phyloP scores from a whole-genome alignment of 1,140 invertebrate genomes.

The Drosophila orosa region DNA sequence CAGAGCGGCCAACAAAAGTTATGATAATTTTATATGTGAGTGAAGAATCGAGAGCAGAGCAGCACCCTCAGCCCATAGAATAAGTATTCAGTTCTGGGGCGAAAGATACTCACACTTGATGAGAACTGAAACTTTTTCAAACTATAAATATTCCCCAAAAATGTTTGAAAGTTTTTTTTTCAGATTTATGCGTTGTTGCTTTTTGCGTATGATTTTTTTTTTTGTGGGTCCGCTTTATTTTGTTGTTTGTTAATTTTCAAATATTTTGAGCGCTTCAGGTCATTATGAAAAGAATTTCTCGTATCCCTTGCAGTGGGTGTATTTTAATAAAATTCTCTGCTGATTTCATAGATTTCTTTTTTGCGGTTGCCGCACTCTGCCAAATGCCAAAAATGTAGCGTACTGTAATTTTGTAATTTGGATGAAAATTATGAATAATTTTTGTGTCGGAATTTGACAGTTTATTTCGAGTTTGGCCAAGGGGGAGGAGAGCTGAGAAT shows the following conservation, averaged over 20 bases:
- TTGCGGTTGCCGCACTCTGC: not conserved
- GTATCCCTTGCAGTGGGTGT: slow-evolving; percentile 24
- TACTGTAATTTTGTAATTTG: slow-evolving; percentile 42
- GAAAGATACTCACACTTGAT: slow-evolving; percentile 21
- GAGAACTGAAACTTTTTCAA: slow-evolving; percentile 49
- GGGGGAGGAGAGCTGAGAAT: not conserved
- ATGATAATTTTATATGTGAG: slow-evolving; percentile 77
- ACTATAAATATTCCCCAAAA: slow-evolving; percentile 72
- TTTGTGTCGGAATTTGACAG: slow-evolving; percentile 46
- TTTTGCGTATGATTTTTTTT: slow-evolving; percentile 8
- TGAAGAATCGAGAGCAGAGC: slow-evolving; percentile 46
- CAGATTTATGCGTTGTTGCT: slow-evolving; percentile 38
- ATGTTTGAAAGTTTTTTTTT: slow-evolving; percentile 64
- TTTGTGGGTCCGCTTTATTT: slow-evolving; percentile 17
- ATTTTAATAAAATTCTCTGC: slow-evolving; percentile 3
- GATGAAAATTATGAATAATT: slow-evolving; percentile 52
- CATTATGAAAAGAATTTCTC: slow-evolving; percentile 68
- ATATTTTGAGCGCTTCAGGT: slow-evolving; percentile 57
- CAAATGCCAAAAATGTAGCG: slow-evolving; percentile 45
- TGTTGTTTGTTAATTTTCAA: slow-evolving; percentile 65
- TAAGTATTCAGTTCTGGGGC: slow-evolving; percentile 16
- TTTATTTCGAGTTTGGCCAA: slow-evolving; percentile 9
- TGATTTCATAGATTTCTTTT: slow-evolving; percentile 11
- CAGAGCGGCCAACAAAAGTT: slow-evolving; percentile 45
- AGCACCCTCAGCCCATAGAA: slow-evolving; percentile 18